Evolutionary conservation across 2,888 invertebrate genomes (phyloP), one percentile per base, ranked within the genome.

Genomic region (Meta bourneti): DNA sequence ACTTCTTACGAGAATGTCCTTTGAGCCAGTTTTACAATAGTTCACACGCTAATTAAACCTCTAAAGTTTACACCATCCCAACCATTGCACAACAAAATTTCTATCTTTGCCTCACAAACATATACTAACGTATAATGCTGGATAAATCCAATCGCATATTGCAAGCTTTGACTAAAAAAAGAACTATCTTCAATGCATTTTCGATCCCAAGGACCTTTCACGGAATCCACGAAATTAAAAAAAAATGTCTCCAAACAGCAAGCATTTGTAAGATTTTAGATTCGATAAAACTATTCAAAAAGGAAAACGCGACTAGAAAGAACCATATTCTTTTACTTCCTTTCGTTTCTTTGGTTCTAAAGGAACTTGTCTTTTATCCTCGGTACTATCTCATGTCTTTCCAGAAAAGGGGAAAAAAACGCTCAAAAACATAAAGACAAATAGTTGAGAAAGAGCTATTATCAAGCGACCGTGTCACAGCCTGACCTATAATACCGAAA

Each of bases 391-490:
- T 54, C 72, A 49, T 83, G 72, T 83, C 51, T 72, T 61, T 82
- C 49, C 52, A 70, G 82, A 82, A 16, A 81, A 34, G 70, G 7
- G 34, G 11, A 11, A 72, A 83, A 72, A 83, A 83, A 52, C 51
- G 54, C 16, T 20, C 34, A 74, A 72, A 19, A 77, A 19, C 78
- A 74, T 52, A 83, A 83, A 72, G 81, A 54, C 83, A 72, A 54
- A 52, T 83, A 72, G 52, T 83, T 72, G 19, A 72, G 72, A 72
- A 80, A 72, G 83, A 72, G 71, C 83, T 71, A 83, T 83, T 83
- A 83, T 83, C 72, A 83, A 83, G 72, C 83, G 72, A 34, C 72
- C 71, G 83, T 74, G 83, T 83, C 83, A 74, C 51, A 72, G 72
- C 72, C 72, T 83, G 71, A 83, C 83, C 83, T 78, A 52, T 78